Conservation (phyloP, 2,888 invertebrate species). For the Clunio marinus region DNA sequence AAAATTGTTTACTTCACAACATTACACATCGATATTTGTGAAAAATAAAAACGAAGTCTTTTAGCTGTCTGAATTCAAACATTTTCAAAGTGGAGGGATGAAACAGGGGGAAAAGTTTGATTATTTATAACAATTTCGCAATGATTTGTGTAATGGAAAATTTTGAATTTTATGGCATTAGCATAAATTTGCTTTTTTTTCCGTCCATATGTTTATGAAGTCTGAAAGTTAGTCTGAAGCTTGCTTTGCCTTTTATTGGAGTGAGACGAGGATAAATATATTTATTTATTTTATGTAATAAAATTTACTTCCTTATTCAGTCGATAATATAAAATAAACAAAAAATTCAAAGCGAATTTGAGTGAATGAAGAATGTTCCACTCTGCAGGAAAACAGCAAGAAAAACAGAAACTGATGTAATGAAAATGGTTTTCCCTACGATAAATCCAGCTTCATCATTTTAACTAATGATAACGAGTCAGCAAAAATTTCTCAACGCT, state of each 20-base stretch:
- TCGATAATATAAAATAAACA: conserved; percentile 12
- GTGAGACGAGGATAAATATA: not conserved
- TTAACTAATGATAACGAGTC: conserved; percentile 37
- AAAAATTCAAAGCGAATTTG: not conserved
- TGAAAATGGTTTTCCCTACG: not conserved
- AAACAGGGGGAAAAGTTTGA: not conserved
- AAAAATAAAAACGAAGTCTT: too few species aligned
- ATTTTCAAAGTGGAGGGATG: not conserved
- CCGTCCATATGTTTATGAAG: not conserved
- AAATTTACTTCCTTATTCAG: not conserved
- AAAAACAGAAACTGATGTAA: not conserved
- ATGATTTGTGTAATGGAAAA: conserved; percentile 18
- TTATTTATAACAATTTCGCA: conserved; percentile 1
- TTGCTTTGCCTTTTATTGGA: conserved; percentile 11
- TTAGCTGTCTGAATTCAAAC: too few species aligned
- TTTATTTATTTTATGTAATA: not conserved
- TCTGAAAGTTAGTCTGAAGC: not conserved
- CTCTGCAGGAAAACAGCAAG: not conserved
- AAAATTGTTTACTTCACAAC: too few species aligned
- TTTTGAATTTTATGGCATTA: not conserved
- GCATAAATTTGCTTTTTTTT: conserved; percentile 7
- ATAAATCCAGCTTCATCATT: conserved; percentile 32
- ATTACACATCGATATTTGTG: too few species aligned
- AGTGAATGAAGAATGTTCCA: not conserved
- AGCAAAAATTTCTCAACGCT: conserved; percentile 12